These are phyloP conservation scores for Drosophila paulistorum DNA, from an alignment of 1,140 invertebrate species.

Conservation along the genomic window DNA sequence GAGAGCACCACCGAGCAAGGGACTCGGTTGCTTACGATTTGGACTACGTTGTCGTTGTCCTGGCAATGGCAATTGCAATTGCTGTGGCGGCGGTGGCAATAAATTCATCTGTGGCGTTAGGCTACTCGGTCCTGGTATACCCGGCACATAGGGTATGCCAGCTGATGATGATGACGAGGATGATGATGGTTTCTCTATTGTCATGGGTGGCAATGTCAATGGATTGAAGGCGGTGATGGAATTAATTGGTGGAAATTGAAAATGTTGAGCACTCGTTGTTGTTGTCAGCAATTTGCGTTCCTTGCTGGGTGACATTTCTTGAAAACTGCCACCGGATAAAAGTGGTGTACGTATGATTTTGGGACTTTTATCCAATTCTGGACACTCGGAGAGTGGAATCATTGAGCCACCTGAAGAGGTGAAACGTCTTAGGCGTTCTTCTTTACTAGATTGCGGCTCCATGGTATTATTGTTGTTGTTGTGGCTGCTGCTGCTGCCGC, in stretches of 20 bases:
- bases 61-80: conserved; percentile 53
- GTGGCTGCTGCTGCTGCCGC: conserved; percentile 16
- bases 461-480: conserved; percentile 20
- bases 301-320: conserved; percentile 73
- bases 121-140: conserved; percentile 92
- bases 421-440: conserved; percentile 70
- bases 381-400: conserved; percentile 77
- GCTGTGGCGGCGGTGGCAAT: conserved; percentile 62
- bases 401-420: conserved; percentile 78
- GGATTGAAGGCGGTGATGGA: conserved; percentile 90
- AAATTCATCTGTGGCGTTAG: conserved; percentile 82
- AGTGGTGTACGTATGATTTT: conserved; percentile 78
- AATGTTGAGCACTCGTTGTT: conserved; percentile 81
- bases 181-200: neutral
- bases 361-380: conserved; percentile 73
- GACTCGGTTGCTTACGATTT: conserved; percentile 68
- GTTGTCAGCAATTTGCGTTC: conserved; percentile 52
- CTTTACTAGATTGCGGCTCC: conserved; percentile 50
- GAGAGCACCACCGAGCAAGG: conserved; percentile 35
- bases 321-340: conserved; percentile 77
- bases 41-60: conserved; percentile 52
- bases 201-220: conserved; percentile 84
- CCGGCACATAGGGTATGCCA: conserved; percentile 91
- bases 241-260: conserved; percentile 86
- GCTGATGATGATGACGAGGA: conserved; percentile 84